Conservation (phyloP, 2,797 vertebrate species). For the Podarcis siculus region DNA sequence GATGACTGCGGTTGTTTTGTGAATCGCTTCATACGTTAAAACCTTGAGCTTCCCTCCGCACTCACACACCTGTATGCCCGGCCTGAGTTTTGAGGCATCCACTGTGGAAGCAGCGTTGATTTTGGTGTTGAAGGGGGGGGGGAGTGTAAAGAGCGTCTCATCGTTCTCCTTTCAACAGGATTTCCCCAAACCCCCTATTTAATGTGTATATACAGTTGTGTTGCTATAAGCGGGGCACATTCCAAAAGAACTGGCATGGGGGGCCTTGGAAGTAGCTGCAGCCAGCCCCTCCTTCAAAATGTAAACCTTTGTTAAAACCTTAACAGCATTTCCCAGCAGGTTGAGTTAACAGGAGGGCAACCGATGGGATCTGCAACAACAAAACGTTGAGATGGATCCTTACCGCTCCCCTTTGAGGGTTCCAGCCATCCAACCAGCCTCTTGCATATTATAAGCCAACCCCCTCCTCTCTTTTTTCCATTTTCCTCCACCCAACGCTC, state of each 20-base stretch:
- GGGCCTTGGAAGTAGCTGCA: neutral
- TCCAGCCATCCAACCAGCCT: neutral
- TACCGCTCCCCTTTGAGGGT: neutral
- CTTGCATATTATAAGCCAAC: neutral
- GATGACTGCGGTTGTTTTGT: neutral
- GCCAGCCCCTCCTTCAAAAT: neutral
- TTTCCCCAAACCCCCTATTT: conserved; percentile 9
- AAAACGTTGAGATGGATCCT: neutral
- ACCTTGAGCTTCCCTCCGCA: neutral
- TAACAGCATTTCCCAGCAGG: neutral
- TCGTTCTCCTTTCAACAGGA: neutral
- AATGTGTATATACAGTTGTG: conserved; percentile 9
- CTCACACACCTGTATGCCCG: neutral
- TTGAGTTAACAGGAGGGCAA: neutral
- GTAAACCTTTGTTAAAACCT: neutral
- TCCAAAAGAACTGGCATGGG: neutral
- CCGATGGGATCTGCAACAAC: neutral
- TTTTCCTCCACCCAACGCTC: neutral
- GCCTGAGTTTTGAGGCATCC: neutral
- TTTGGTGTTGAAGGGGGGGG: neutral
- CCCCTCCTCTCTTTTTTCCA: neutral
- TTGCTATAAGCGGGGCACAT: neutral
- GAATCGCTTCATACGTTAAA: neutral
- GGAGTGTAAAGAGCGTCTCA: neutral
- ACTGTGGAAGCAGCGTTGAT: neutral